phyloP scores from a whole-genome alignment of 2,888 invertebrate genomes.

The Ormyrus pomaceus region DNA sequence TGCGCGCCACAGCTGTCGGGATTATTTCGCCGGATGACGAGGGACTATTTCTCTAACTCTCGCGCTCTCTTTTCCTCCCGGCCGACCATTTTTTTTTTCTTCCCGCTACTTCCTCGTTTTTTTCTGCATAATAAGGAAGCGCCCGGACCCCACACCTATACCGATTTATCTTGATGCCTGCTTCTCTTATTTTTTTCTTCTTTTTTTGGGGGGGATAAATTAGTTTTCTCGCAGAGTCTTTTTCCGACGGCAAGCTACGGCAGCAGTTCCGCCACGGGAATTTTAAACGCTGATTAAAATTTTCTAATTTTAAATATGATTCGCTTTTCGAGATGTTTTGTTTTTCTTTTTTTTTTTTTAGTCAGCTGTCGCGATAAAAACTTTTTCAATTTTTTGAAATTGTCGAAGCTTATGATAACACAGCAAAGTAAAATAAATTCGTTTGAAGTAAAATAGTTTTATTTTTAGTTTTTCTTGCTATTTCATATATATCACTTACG shows the following conservation, averaged over 20 bases:
- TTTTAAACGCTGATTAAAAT: neutral
- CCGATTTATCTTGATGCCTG: slow-evolving; percentile 6
- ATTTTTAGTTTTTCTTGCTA: too few relatives aligned
- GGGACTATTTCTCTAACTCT: slow-evolving; percentile 6
- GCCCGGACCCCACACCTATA: neutral
- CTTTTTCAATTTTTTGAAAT: neutral
- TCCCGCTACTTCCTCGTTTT: slow-evolving; percentile 8
- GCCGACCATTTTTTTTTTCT: slow-evolving; percentile 16
- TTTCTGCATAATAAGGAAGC: slow-evolving; percentile 45
- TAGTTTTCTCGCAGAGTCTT: slow-evolving; percentile 5
- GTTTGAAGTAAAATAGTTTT: too few relatives aligned
- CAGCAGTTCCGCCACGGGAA: too few relatives aligned
- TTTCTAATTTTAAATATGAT: neutral
- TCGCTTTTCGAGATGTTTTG: neutral
- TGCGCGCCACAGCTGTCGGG: slow-evolving; percentile 68
- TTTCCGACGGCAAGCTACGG: too few relatives aligned
- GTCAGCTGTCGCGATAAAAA: neutral
- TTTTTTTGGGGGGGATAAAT: slow-evolving; percentile 9
- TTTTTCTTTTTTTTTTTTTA: neutral
- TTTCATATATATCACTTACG: too few relatives aligned
- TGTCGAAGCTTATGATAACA: neutral
- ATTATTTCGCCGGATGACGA: slow-evolving; percentile 64
- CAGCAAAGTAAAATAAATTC: too few relatives aligned
- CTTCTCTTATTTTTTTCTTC: slow-evolving; percentile 16
- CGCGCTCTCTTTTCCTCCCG: slow-evolving; percentile 55